Conservation (phyloP, 2,888 invertebrate species). For the Tenthredo distinguenda region DNA sequence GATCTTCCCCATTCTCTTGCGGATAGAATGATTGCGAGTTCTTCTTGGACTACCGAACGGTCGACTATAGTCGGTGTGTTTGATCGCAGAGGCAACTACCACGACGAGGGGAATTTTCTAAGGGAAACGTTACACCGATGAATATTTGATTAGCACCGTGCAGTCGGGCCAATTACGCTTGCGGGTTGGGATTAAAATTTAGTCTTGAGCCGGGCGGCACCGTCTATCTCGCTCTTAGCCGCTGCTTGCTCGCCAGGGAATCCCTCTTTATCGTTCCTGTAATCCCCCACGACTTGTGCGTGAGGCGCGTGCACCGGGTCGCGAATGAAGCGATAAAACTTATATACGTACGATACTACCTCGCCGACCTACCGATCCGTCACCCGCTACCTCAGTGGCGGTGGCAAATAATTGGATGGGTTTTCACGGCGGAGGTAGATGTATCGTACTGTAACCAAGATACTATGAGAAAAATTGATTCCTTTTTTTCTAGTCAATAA, state of each 20-base stretch:
- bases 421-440: constrained; percentile 25
- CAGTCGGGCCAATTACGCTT: constrained; percentile 46
- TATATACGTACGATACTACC: constrained; percentile 41
- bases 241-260: constrained; percentile 11
- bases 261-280: constrained; percentile 50
- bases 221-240: not conserved
- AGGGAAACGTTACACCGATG: constrained; percentile 49
- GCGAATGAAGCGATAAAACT: constrained; percentile 52
- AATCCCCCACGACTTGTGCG: constrained; percentile 46
- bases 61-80: constrained; percentile 8
- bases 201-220: constrained; percentile 6
- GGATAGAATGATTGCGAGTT: constrained; percentile 19
- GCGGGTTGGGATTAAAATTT: constrained; percentile 51
- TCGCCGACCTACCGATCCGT: constrained; percentile 32
- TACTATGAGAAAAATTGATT: constrained; percentile 14
- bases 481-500: not conserved
- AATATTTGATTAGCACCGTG: constrained; percentile 49
- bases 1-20: constrained; percentile 31
- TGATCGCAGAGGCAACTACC: constrained; percentile 12
- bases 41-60: not conserved
- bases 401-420: constrained; percentile 43
- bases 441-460: not conserved
- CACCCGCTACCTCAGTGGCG: not conserved
- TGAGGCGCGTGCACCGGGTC: constrained; percentile 43
- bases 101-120: constrained; percentile 40